Conservation (phyloP, 2,113 vertebrate genomes). For the Sander vitreus region DNA sequence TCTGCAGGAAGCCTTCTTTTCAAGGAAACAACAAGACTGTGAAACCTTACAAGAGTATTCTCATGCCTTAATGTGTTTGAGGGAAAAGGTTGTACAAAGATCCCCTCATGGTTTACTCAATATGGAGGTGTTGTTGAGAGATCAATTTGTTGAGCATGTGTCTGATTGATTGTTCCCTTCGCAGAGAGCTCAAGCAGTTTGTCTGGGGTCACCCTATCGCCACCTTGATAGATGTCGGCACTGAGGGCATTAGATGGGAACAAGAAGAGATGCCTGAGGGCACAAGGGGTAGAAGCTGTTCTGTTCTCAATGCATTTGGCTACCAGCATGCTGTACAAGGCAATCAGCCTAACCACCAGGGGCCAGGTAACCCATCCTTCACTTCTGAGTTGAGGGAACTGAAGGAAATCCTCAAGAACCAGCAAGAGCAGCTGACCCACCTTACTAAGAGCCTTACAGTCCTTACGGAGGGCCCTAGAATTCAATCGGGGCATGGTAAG, state of each 20-base stretch:
- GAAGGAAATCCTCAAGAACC: too few relatives aligned
- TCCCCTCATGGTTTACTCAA: not conserved
- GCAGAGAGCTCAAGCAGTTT: not conserved
- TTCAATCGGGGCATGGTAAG: not conserved
- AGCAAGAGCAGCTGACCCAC: slow-evolving; percentile 40
- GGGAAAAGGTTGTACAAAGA: too few relatives aligned
- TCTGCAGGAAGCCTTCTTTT: slow-evolving; percentile 30
- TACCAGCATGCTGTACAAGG: slow-evolving; percentile 7
- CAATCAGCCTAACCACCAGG: not conserved
- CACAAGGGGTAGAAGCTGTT: not conserved
- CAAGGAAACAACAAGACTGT: slow-evolving; percentile 23
- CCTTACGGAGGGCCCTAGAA: not conserved
- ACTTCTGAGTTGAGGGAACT: too few relatives aligned
- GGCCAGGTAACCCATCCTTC: not conserved
- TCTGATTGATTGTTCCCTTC: not conserved
- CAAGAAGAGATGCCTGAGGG: not conserved
- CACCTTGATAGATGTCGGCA: slow-evolving; percentile 22
- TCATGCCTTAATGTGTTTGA: too few relatives aligned
- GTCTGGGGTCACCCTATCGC: not conserved
- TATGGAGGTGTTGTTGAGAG: not conserved
- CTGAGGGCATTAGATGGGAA: slow-evolving; percentile 26
- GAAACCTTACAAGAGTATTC: slow-evolving; percentile 1
- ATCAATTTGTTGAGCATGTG: not conserved
- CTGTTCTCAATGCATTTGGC: not conserved
- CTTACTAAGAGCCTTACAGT: slow-evolving; percentile 4